Evolutionary conservation across 1,140 invertebrate genomes (phyloP), one percentile per base, ranked within the genome.

Genomic region (Trichonephila inaurata): DNA sequence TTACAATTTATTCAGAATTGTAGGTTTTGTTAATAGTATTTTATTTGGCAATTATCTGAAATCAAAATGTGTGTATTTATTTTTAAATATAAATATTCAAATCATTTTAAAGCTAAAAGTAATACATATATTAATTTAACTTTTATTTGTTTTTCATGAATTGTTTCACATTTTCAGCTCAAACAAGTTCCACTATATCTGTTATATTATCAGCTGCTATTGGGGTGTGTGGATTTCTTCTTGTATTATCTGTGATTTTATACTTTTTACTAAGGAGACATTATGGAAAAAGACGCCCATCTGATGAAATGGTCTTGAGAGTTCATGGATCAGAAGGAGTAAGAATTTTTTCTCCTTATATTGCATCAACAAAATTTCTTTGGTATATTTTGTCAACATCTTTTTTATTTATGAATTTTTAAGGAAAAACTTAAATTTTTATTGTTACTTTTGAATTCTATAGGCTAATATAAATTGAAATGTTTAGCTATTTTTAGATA

Each of bases 271-370:
- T 97, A 44, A 96, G 96, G 93, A 96, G 96, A 82, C 96, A 96
- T 83, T 96, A 97, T 69, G 95, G 96, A 61, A 96, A 96, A 89
- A 96, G 96, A 77, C 95, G 95, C 16, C 95, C 91, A 33, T 95
- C 97, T 1, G 97, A 97, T 94, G 97, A 97, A 95, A 96, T 97
- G 95, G 97, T 97, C 0, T 95, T 97, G 60, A 97, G 97, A 95
- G 97, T 97, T 60, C 97, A 97, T 0, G 51, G 51, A 8, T 51
- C 51, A 51, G 97, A 97, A 95, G 96, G 97, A 5, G 97, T 96
- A 96, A 95, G 94, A 40, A 51, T 51, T 64, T 51, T 81, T 81
- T 24, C 7, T 24, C 21, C 2, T 66, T 8, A 24, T 24, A 66
- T 10, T 66, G 3, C n/a, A 10, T 5, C 21, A 24, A 21, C n/a